Evolutionary conservation across 2,888 invertebrate genomes (phyloP), one percentile per base, ranked within the genome.

Genomic region (Xestia xanthographa): DNA sequence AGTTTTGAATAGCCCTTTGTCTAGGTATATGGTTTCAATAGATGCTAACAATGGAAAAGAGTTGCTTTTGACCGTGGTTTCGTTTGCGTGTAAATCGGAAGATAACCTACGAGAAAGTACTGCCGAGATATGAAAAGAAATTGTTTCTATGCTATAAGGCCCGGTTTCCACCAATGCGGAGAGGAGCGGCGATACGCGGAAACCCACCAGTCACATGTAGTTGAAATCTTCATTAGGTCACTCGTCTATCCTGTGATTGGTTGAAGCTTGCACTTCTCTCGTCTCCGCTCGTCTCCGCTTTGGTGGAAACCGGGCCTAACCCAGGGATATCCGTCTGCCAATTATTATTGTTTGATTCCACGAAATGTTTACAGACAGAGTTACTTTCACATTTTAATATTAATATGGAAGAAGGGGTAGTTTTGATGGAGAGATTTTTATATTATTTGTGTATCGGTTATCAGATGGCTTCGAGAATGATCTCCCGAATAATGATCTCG

Each of bases 1-100:
- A 65, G 43, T 68, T 75, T 65, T 22, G 5, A 68, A 58, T 29
- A 38, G 75, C 14, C 45, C 11, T 67, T 80, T 75, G 80, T 65
- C 29, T 50, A n/a, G n/a, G n/a, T n/a, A n/a, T n/a, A 56, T 4
- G 22, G 26, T 5, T 75, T 63, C 62, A 63, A 80, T 67, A 67
- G 48, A 48, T 29, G 26, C 14, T 22, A 50, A 66, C 62, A 83
- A 71, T 45, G 34, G n/a, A 41, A 53, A n/a, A 63, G 41, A 26
- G n/a, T 41, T 41, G 41, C 14, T 43, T 63, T 41, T 43, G 41
- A 26, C 63, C 14, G 41, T 0, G n/a, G 29, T 34, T 60, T n/a
- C 63, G 34, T 41, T 63, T 41, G 41, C 41, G 6, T 26, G 8
- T 6, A 63, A 1, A 11, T 63, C n/a, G 14, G 3, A 6, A 41